Base-by-base conservation (phyloP, 2,113 vertebrate species). In the Promerops cafer region DNA sequence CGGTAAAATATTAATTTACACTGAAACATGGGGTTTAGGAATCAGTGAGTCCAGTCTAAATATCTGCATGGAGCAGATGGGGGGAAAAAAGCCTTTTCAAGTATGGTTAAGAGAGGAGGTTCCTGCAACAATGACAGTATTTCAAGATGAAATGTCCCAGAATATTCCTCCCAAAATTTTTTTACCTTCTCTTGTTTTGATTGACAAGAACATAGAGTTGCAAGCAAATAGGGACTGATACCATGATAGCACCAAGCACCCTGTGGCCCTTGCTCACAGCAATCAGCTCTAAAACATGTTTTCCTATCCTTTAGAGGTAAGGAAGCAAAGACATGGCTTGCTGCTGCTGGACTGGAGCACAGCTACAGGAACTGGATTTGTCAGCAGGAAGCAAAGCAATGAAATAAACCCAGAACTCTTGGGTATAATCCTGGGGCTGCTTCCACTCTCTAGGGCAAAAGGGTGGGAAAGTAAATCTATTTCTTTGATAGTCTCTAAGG, bases 1-100 rank as follows among this genome's bases (percentile, higher is more conserved):
- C 0, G 1, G 87, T 79, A 49, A 95, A 94, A 91, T 68, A 85
- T 11, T 72, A 64, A 95, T 80, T 86, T 56, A 37, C 47, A 87
- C 10, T 30, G 53, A 79, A 89, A 78, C 59, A 49, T 0, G 2
- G 59, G 26, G 47, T 88, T 80, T 54, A 91, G 47, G 39, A 90
- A 89, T 33, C 35, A n/a, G 33, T 31, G 79, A 88, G 83, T 77
- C 79, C 57, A 77, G 56, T 8, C 20, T 89, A 44, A 69, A 26
- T 24, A 78, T 87, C 77, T 78, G 19, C 45, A 59, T 16, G 40
- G 61, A 90, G 47, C 49, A 83, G 37, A 54, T 33, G n/a, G 47
- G 31, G 11, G 1, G 0, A 4, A 7, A 59, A 33, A 50, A 1
- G 1, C 7, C 7, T 75, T 80, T 57, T 75, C 33, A 35, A 71